Conservation (phyloP, 1,140 invertebrate species). For the Arion vulgaris region DNA sequence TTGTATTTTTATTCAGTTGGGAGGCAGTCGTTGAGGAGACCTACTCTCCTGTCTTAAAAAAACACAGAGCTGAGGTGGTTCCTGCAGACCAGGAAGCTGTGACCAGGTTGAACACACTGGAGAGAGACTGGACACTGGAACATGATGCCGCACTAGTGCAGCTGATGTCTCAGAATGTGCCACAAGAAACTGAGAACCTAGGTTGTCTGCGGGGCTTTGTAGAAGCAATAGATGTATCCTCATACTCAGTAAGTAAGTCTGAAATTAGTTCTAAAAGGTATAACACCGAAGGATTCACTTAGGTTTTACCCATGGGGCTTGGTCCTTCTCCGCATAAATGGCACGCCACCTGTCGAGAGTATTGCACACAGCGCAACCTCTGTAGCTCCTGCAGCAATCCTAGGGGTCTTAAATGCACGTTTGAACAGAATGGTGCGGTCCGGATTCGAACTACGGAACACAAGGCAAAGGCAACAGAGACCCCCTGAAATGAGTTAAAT, state of each 20-base stretch:
- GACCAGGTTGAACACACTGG: slow-evolving; percentile 51
- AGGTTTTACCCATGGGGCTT: too few species aligned
- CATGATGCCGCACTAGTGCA: slow-evolving; percentile 70
- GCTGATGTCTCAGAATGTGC: slow-evolving; percentile 66
- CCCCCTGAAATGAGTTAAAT: too few species aligned
- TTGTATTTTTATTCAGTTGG: slow-evolving; percentile 61
- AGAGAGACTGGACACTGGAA: slow-evolving; percentile 66
- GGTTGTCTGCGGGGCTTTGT: slow-evolving; percentile 68
- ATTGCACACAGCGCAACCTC: too few species aligned
- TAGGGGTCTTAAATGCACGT: too few species aligned
- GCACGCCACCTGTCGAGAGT: too few species aligned
- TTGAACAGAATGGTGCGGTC: not conserved
- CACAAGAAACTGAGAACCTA: slow-evolving; percentile 64
- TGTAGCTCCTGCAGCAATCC: too few species aligned
- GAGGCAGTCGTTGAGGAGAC: slow-evolving; percentile 62
- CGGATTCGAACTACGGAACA: not conserved
- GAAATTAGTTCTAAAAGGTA: too few species aligned
- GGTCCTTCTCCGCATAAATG: too few species aligned
- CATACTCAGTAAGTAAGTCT: slow-evolving; percentile 62
- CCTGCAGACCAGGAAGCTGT: slow-evolving; percentile 61
- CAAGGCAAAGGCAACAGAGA: too few species aligned
- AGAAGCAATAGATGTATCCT: slow-evolving; percentile 68
- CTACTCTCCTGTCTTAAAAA: slow-evolving; percentile 57
- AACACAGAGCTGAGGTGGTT: slow-evolving; percentile 45
- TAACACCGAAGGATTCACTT: too few species aligned